A percentile compares a stretch with the other conserved stretches of the same genome.
Evolutionary conservation across 2,113 vertebrate species (phyloP).

Genomic region (Rattus rattus): DNA sequence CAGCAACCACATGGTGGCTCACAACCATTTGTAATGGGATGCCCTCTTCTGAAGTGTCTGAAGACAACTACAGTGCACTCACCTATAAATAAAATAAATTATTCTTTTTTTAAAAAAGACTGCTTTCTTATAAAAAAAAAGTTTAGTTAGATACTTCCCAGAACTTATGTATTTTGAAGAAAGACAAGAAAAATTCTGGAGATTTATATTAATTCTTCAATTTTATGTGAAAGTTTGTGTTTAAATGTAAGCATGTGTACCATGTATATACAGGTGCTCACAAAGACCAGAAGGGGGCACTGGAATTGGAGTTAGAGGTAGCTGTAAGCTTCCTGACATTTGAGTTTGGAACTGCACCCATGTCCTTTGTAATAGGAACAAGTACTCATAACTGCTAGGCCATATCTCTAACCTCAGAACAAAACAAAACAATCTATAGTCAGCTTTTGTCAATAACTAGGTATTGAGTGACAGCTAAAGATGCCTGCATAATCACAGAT

Average conservation of each 20-base stretch:
- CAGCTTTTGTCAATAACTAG: not conserved
- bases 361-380: not conserved
- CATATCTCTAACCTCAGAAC: not conserved
- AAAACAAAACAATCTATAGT: not conserved
- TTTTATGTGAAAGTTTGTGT: not conserved
- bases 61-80: no score
- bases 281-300: not conserved
- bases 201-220: not conserved
- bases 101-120: no score
- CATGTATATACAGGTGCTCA: not conserved
- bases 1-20: no score
- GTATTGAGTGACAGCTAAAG: not conserved
- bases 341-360: not conserved
- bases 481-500: not conserved
- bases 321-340: no score
- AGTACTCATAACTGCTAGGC: not conserved
- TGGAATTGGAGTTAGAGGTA: not conserved
- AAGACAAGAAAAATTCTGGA: not conserved
- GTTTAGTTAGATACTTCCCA: not conserved
- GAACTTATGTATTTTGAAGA: not conserved
- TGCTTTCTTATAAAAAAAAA: no score
- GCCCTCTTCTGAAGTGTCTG: no score
- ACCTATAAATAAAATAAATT: no score
- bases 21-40: no score
- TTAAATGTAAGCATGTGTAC: not conserved